Base-by-base conservation (phyloP, 2,113 vertebrate species). In the Bubalus kerabau region DNA sequence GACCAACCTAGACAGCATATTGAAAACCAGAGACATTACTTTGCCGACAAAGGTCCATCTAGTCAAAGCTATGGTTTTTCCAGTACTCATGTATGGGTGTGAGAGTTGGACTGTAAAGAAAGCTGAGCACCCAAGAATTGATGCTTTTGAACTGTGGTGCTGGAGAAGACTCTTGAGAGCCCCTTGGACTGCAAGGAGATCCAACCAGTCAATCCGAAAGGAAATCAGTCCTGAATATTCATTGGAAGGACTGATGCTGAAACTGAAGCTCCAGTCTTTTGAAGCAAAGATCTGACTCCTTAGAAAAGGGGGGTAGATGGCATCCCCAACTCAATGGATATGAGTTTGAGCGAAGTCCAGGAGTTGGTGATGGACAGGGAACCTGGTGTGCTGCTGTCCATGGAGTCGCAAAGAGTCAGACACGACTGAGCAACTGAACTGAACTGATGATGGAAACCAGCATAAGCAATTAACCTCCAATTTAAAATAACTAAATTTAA, bases 341-440 rank as follows among this genome's bases (percentile, higher is more conserved):
- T 8, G 26, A 28, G 11, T 74, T 0, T 24, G 36, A 40, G 36
- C 5, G 24, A 74, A 74, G 19, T 74, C 67, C 21, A 6, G 67
- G 67, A 74, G 36, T 1, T 40, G 36, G 21, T 40, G 10, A 74
- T 6, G 67, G 36, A 74, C 36, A 40, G n/a, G 64, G 9, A 71
- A 71, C 9, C 64, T 36, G 64, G 64, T 36, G 32, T 23, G 67
- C 67, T 13, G 10, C n/a, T 40, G 36, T 40, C 36, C 36, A 6
- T 40, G 67, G n/a, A 9, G 36, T 40, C 5, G 0, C 1, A 0
- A 40, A 40, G 36, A 23, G 67, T 24, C 2, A 0, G 67, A 24
- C 67, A 40, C 0, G 10, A 40, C n/a, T 74, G 36, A 74, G 67
- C 0, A 2, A 40, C n/a, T 40, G 10, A 74, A 40, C 67, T 71